Evolutionary conservation across 2,888 invertebrate species (phyloP).

Genomic region (Drosophila mettleri): DNA sequence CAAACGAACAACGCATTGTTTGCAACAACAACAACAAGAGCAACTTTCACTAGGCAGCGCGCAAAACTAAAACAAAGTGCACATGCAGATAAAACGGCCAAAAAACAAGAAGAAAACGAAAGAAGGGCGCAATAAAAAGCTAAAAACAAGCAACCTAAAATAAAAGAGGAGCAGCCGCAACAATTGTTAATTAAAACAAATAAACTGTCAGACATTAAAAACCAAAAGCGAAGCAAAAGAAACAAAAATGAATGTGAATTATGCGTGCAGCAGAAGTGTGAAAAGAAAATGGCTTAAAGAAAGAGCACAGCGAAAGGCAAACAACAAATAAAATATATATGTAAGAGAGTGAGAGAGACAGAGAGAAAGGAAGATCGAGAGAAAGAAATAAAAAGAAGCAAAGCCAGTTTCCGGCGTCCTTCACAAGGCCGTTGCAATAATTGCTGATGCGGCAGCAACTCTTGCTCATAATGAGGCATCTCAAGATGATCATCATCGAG

Average conservation of each 20-base stretch:
- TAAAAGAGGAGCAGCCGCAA: constrained; percentile 34
- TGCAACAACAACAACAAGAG: constrained; percentile 42
- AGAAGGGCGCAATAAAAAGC: constrained; percentile 43
- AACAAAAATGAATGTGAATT: constrained; percentile 59
- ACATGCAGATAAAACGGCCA: constrained; percentile 53
- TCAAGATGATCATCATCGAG: constrained; percentile 11
- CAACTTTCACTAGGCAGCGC: constrained; percentile 72
- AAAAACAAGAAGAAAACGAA: constrained; percentile 36
- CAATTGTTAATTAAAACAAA: constrained; percentile 80
- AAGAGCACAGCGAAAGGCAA: constrained; percentile 36
- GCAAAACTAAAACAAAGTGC: constrained; percentile 67
- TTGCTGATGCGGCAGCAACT: constrained; percentile 42
- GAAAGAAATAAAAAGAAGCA: constrained; percentile 30
- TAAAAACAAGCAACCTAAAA: constrained; percentile 23
- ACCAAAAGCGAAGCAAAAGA: neutral
- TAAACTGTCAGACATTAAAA: constrained; percentile 61
- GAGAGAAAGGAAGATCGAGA: neutral
- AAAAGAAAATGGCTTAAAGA: constrained; percentile 25
- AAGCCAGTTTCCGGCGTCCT: constrained; percentile 82
- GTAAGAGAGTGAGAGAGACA: neutral
- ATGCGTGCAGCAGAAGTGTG: constrained; percentile 66
- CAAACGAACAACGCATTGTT: constrained; percentile 70
- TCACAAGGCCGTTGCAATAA: constrained; percentile 79
- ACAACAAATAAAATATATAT: constrained; percentile 10
- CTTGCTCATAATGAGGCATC: constrained; percentile 22